phyloP scores from a whole-genome alignment of 1,140 invertebrate species.

The Drosophila pandora region DNA sequence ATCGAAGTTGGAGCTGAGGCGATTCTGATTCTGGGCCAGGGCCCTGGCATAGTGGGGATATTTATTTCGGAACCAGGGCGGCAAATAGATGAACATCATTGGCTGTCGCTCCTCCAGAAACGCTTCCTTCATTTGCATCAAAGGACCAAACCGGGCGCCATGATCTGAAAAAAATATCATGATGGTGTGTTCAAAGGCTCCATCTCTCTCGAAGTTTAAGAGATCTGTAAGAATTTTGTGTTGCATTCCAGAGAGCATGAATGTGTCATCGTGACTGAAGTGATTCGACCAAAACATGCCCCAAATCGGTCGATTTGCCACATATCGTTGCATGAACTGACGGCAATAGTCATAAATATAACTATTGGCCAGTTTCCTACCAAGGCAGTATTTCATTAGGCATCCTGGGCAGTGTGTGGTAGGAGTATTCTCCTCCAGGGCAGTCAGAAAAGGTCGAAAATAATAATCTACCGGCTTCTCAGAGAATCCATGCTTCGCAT shows the following conservation, averaged over 20 bases:
- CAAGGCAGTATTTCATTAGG: conserved; percentile 84
- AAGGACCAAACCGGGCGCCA: conserved; percentile 93
- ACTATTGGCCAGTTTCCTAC: conserved; percentile 85
- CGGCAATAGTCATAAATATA: conserved; percentile 85
- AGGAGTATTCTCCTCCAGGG: conserved; percentile 83
- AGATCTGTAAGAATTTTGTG: conserved; percentile 86
- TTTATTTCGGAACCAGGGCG: conserved; percentile 88
- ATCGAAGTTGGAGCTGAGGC: conserved; percentile 92
- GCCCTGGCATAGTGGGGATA: conserved; percentile 87
- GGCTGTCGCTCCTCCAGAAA: conserved; percentile 95
- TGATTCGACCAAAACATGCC: conserved; percentile 91
- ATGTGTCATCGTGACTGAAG: conserved; percentile 90
- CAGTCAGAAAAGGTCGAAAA: conserved; percentile 89
- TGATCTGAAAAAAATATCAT: conserved; percentile 96
- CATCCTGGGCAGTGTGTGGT: conserved; percentile 85
- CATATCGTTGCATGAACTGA: conserved; percentile 85
- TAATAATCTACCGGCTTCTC: conserved; percentile 93
- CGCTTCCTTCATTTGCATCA: conserved; percentile 88
- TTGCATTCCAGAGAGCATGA: conserved; percentile 88
- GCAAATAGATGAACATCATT: conserved; percentile 91
- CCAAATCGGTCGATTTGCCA: conserved; percentile 85
- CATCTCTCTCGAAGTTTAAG: conserved; percentile 85
- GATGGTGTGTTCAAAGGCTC: conserved; percentile 87
- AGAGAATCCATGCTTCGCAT: conserved; percentile 90
- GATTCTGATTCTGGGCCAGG: conserved; percentile 88